These are phyloP conservation scores for Drosophila ezoana DNA, from an alignment of 2,888 invertebrate species.

Conservation along the genomic window DNA sequence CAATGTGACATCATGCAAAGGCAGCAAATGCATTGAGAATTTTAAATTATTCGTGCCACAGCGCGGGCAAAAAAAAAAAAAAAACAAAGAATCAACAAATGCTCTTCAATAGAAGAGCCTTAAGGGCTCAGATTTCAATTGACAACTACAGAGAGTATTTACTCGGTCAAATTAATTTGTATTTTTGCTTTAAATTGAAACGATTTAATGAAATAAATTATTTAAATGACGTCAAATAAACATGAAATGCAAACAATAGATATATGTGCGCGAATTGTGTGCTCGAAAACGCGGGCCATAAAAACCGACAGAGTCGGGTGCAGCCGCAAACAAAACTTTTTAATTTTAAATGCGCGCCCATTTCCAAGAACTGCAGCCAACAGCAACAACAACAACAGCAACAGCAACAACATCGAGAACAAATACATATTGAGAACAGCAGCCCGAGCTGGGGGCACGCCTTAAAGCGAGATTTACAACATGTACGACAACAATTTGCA, in stretches of 20 bases:
- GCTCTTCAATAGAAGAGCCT: neutral
- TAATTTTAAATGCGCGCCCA: constrained; percentile 66
- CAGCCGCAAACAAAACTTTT: constrained; percentile 25
- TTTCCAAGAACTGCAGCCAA: constrained; percentile 68
- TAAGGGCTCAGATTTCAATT: neutral
- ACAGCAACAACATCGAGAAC: constrained; percentile 20
- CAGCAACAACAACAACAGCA: neutral
- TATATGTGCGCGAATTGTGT: neutral
- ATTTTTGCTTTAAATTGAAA: no score
- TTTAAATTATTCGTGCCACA: constrained; percentile 29
- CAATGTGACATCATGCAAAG: constrained; percentile 42
- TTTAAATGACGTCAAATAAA: constrained; percentile 39
- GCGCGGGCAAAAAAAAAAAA: no score
- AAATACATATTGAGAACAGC: constrained; percentile 37
- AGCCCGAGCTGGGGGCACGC: constrained; percentile 50
- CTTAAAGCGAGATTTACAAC: constrained; percentile 77
- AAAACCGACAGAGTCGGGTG: constrained; percentile 19
- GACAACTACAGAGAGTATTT: no score
- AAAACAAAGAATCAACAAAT: neutral
- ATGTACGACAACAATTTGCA: constrained; percentile 73
- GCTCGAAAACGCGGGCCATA: neutral
- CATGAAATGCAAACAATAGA: constrained; percentile 40
- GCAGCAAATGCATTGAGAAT: constrained; percentile 55
- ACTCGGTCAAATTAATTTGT: no score
- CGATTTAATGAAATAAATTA: constrained; percentile 46